These are phyloP conservation scores for Ormyrus nitidulus DNA, from an alignment of 2,888 invertebrate species.

Conservation along the genomic window DNA sequence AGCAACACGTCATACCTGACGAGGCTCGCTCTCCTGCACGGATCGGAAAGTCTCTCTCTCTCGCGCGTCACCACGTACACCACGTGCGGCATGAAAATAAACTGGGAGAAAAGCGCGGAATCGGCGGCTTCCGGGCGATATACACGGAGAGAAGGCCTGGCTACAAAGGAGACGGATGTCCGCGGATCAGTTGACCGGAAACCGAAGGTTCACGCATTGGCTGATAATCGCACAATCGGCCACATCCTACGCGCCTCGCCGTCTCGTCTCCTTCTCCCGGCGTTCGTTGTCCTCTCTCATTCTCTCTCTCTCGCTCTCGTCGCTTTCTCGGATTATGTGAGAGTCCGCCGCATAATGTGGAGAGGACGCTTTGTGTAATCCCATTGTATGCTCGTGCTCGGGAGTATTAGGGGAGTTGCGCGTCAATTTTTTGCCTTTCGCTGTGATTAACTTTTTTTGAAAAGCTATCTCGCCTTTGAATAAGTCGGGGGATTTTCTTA, in stretches of 20 bases:
- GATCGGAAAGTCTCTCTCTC: too few species aligned
- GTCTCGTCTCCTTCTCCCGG: too few species aligned
- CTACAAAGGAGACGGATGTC: conserved; percentile 66
- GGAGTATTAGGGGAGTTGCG: too few species aligned
- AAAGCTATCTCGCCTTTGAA: too few species aligned
- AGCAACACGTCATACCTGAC: too few species aligned
- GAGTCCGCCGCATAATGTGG: neutral
- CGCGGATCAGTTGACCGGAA: conserved; percentile 73
- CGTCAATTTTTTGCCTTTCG: too few species aligned
- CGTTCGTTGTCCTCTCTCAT: conserved; percentile 4
- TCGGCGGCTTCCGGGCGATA: conserved; percentile 43
- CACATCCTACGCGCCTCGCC: conserved; percentile 61
- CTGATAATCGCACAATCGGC: conserved; percentile 66
- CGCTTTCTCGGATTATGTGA: conserved; percentile 4
- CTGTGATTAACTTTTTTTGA: too few species aligned
- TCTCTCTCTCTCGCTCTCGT: conserved; percentile 1
- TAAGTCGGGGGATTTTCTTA: too few species aligned
- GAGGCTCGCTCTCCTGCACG: too few species aligned
- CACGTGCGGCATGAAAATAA: neutral
- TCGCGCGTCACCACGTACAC: too few species aligned
- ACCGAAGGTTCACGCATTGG: conserved; percentile 69
- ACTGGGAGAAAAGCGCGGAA: conserved; percentile 34
- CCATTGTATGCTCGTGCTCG: too few species aligned
- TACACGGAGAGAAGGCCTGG: conserved; percentile 8
- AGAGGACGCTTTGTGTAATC: too few species aligned